phyloP scores from a whole-genome alignment of 2,113 vertebrate species.

The Mus pahari region DNA sequence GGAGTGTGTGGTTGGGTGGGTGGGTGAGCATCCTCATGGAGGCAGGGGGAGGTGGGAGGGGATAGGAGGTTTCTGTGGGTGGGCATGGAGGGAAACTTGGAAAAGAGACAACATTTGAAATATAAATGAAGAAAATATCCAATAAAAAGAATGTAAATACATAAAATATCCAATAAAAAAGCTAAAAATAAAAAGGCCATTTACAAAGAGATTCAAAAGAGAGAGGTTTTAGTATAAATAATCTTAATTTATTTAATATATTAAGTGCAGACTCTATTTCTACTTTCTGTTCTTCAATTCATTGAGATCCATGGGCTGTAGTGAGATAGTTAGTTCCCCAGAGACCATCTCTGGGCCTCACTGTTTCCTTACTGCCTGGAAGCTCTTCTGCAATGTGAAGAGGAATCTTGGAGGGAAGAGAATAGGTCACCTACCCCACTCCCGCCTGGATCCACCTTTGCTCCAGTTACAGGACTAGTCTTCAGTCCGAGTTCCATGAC shows the following conservation, averaged over 20 bases:
- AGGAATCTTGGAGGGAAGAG: not conserved
- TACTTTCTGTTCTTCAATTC: not conserved
- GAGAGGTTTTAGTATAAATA: not conserved
- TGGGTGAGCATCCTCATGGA: too few relatives aligned
- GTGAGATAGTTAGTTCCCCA: not conserved
- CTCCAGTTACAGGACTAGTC: not conserved
- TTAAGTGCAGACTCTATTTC: not conserved
- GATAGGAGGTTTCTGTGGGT: too few relatives aligned
- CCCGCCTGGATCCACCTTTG: not conserved
- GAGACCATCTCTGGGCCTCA: not conserved
- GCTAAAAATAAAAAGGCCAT: not conserved
- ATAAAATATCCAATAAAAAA: too few relatives aligned
- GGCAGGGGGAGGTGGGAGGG: too few relatives aligned
- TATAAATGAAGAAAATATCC: too few relatives aligned
- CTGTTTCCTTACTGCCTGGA: not conserved
- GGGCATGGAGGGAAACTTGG: too few relatives aligned
- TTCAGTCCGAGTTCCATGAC: not conserved
- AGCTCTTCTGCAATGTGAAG: not conserved
- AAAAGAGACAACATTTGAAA: too few relatives aligned
- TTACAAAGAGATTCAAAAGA: not conserved
- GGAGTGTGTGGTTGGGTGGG: too few relatives aligned
- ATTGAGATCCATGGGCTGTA: not conserved
- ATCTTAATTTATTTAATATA: not conserved
- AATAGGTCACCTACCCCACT: accelerated
- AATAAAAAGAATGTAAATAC: too few relatives aligned